Conservation (phyloP, 2,113 vertebrate genomes). For the Columbina picui region DNA sequence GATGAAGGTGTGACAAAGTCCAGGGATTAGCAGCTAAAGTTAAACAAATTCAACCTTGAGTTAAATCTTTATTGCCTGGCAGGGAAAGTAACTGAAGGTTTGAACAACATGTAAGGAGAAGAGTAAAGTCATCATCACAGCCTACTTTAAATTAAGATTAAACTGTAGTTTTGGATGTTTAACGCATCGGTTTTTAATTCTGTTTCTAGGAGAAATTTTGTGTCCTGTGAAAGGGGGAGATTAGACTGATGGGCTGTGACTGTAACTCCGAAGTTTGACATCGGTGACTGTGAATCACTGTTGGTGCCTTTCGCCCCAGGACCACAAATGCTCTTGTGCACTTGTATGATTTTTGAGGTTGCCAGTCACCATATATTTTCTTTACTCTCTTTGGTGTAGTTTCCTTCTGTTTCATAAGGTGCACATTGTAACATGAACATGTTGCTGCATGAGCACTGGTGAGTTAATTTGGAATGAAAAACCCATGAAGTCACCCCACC, state of each 20-base stretch:
- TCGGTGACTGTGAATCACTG: rapidly evolving
- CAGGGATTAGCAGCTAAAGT: neutral
- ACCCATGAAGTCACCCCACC: neutral
- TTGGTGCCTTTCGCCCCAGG: neutral
- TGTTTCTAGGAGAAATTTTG: neutral
- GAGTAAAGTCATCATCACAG: neutral
- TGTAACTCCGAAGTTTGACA: neutral
- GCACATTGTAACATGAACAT: neutral
- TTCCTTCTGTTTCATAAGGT: neutral
- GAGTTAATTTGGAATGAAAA: neutral
- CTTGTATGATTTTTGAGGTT: neutral
- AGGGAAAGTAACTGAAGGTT: neutral
- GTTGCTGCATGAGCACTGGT: neutral
- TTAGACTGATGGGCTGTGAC: neutral
- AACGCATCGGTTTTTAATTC: neutral
- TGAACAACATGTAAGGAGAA: neutral
- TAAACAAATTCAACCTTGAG: neutral
- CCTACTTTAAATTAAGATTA: neutral
- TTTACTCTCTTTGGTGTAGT: neutral
- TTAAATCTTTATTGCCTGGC: neutral
- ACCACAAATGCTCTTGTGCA: neutral
- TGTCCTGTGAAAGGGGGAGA: neutral
- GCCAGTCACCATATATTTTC: neutral
- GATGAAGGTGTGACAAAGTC: neutral
- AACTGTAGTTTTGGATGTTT: neutral